Evolutionary conservation across 2,888 invertebrate species (phyloP).

Genomic region (Syrista parreyssii): DNA sequence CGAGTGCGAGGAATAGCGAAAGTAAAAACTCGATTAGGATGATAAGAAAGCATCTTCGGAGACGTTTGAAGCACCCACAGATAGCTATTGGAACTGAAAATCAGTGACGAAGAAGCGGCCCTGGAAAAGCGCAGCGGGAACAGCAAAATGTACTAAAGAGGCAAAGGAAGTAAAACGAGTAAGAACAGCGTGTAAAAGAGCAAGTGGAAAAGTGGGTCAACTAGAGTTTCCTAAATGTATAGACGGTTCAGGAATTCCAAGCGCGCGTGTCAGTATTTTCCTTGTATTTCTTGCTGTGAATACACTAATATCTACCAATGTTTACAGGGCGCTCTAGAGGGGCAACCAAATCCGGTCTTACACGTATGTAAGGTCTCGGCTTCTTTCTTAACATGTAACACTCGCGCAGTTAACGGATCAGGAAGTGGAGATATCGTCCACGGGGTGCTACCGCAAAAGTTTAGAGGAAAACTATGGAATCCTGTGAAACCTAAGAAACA

Average conservation of each 20-base stretch:
- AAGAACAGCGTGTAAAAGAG: conserved; percentile 21
- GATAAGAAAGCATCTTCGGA: too few species aligned
- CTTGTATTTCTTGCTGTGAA: conserved; percentile 1
- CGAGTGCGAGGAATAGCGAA: conserved; percentile 4
- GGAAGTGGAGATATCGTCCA: not conserved
- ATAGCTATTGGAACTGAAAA: conserved; percentile 44
- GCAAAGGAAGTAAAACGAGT: too few species aligned
- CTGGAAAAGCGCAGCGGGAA: not conserved
- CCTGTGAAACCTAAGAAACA: too few species aligned
- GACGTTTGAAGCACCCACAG: not conserved
- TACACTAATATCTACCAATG: not conserved
- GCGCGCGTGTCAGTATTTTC: not conserved
- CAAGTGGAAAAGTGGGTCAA: conserved; percentile 47
- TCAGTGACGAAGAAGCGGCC: conserved; percentile 40
- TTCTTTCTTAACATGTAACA: too few species aligned
- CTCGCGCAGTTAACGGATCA: too few species aligned
- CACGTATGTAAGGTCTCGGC: too few species aligned
- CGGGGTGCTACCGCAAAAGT: not conserved
- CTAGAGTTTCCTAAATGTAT: conserved; percentile 7
- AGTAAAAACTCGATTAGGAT: not conserved
- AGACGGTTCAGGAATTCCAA: too few species aligned
- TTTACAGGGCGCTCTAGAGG: not conserved
- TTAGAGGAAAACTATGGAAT: too few species aligned
- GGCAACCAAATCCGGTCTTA: too few species aligned
- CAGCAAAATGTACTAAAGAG: too few species aligned